A percentile compares a stretch with the other conserved stretches of the same genome.
phyloP scores from a whole-genome alignment of 2,888 invertebrate genomes.

The Notocelia uddmanniana region DNA sequence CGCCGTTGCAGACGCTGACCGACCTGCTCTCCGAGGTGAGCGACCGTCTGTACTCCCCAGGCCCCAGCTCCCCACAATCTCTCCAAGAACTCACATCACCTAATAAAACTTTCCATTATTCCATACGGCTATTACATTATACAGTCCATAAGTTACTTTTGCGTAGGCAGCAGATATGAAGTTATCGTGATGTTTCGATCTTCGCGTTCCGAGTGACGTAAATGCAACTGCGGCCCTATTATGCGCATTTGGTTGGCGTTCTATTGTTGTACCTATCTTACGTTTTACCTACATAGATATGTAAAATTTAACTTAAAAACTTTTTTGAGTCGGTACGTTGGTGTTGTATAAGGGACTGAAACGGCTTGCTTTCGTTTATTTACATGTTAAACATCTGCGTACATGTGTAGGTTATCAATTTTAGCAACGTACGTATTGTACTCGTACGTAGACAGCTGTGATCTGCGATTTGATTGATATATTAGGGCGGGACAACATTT shows the following conservation, averaged over 20 bases:
- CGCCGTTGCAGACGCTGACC: conserved; percentile 90
- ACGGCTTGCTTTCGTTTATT: not conserved
- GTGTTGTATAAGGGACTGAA: too few relatives aligned
- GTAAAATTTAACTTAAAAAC: not conserved
- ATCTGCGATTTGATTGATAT: not conserved
- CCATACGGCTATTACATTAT: conserved; percentile 21
- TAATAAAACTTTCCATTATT: conserved; percentile 35
- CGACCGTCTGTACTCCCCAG: conserved; percentile 33
- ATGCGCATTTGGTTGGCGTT: conserved; percentile 37
- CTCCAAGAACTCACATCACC: conserved; percentile 14
- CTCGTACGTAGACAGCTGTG: not conserved
- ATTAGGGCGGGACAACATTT: not conserved
- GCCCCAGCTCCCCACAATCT: not conserved
- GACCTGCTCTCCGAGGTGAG: conserved; percentile 88
- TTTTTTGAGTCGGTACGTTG: too few relatives aligned
- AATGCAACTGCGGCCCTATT: conserved; percentile 38
- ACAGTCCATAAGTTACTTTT: conserved; percentile 27
- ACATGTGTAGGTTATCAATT: not conserved
- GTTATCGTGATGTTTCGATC: conserved; percentile 40
- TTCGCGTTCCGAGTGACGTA: conserved; percentile 40
- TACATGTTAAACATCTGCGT: not conserved
- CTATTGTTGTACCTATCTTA: conserved; percentile 22
- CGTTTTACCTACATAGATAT: not conserved
- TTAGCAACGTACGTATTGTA: not conserved
- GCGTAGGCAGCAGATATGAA: conserved; percentile 38